A percentile compares a stretch with the other conserved stretches of the same genome.
These are phyloP conservation scores for Cichladusa arquata DNA, from an alignment of 2,113 vertebrate genomes.

Conservation along the genomic window DNA sequence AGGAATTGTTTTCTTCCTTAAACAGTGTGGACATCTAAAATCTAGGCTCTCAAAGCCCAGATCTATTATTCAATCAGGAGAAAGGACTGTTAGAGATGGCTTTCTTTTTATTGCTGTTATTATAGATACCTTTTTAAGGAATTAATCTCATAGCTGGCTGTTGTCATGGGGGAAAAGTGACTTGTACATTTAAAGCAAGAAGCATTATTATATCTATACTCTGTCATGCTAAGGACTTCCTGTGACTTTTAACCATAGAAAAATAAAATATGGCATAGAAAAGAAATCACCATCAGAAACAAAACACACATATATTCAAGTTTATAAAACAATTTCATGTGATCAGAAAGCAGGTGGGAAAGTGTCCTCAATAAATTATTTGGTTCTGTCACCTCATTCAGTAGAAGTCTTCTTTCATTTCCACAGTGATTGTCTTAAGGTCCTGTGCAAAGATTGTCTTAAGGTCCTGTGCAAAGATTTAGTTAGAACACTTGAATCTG, in stretches of 20 bases:
- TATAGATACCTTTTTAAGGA: neutral
- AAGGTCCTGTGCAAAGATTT: neutral
- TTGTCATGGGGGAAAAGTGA: neutral
- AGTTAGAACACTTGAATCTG: neutral
- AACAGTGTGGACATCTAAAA: neutral
- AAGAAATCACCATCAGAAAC: neutral
- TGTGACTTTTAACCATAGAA: neutral
- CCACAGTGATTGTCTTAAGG: neutral
- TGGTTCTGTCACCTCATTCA: neutral
- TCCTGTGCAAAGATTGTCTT: neutral
- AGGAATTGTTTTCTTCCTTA: neutral
- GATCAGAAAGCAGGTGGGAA: neutral
- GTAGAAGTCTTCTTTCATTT: neutral
- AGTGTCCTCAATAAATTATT: neutral
- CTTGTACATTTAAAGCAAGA: neutral
- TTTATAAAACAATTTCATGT: neutral
- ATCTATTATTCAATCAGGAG: neutral
- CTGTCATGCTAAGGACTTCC: neutral
- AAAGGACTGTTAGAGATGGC: neutral
- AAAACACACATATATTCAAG: neutral
- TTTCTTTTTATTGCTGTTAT: neutral
- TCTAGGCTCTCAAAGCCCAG: neutral
- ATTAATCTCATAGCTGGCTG: neutral
- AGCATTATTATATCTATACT: neutral
- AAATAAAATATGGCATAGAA: neutral